These are phyloP conservation scores for Hiodon tergisus DNA, from an alignment of 2,113 vertebrate genomes.

Conservation along the genomic window DNA sequence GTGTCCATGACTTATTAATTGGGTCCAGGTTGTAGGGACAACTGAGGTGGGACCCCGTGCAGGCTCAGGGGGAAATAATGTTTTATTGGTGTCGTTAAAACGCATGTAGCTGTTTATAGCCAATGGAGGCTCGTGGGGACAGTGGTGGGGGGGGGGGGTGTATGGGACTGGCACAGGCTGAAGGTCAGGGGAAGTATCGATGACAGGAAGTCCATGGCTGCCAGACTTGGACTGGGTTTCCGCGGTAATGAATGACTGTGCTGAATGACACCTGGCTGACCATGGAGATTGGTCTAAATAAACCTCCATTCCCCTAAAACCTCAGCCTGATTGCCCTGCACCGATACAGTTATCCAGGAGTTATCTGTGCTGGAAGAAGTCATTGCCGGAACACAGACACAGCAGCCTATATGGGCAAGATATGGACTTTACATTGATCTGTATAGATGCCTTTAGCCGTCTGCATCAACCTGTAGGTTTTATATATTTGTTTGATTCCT, in stretches of 20 bases:
- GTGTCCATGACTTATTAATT: slow-evolving; percentile 7
- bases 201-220: slow-evolving; percentile 76
- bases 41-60: slow-evolving; percentile 1
- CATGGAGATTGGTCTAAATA: slow-evolving; percentile 47
- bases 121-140: not conserved
- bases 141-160: slow-evolving; percentile 29
- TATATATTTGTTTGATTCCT: too few relatives aligned
- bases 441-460: too few relatives aligned
- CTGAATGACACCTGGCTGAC: slow-evolving; percentile 66
- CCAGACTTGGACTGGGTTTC: slow-evolving; percentile 66
- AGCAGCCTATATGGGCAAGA: not conserved
- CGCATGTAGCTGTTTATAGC: slow-evolving; percentile 14
- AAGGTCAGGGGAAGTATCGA: slow-evolving; percentile 79
- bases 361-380: too few relatives aligned
- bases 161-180: slow-evolving; percentile 56
- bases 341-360: not conserved
- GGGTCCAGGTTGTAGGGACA: not conserved
- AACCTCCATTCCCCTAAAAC: slow-evolving; percentile 3
- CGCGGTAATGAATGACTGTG: slow-evolving; percentile 61
- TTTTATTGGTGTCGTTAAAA: too few relatives aligned
- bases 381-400: not conserved
- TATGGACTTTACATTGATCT: too few relatives aligned
- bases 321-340: not conserved
- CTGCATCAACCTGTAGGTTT: too few relatives aligned
- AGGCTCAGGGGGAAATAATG: not conserved